Percentiles rank a stretch among this genome's conserved stretches.
phyloP scores from a whole-genome alignment of 1,140 invertebrate genomes.

The Ctenoplectra terminalis region DNA sequence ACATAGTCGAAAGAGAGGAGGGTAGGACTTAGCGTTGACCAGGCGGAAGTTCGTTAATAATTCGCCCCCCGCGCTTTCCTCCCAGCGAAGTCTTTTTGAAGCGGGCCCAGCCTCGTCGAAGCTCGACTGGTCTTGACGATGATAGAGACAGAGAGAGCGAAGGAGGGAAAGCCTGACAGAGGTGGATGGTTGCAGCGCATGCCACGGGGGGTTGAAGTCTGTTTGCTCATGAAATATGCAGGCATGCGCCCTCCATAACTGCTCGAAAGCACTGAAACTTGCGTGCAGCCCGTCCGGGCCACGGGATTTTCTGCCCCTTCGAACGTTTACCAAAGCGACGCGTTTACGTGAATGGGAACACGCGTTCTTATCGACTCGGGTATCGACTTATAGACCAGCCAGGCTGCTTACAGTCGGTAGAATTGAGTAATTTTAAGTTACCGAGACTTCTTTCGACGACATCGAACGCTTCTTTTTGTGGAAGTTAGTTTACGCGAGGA shows the following conservation, averaged over 20 bases:
- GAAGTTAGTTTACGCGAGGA: no score
- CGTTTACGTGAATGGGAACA: constrained; percentile 33
- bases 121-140: constrained; percentile 43
- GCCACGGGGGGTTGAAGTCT: constrained; percentile 73
- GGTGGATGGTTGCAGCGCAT: constrained; percentile 61
- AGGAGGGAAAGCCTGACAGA: not conserved
- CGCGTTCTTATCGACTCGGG: constrained; percentile 36
- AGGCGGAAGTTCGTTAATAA: constrained; percentile 52
- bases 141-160: not conserved
- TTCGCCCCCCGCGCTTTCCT: constrained; percentile 47
- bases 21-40: constrained; percentile 32
- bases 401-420: not conserved
- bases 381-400: constrained; percentile 12
- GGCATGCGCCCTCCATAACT: constrained; percentile 77
- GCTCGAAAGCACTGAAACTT: constrained; percentile 75
- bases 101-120: constrained; percentile 47
- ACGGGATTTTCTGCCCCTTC: constrained; percentile 74
- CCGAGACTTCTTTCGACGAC: not conserved
- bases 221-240: constrained; percentile 82
- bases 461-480: not conserved
- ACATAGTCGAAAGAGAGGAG: not conserved
- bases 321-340: constrained; percentile 47
- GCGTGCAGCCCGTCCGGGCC: constrained; percentile 74
- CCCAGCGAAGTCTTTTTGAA: constrained; percentile 62
- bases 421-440: not conserved